Evolutionary conservation across 2,797 vertebrate genomes (phyloP).

Genomic region (Pempheris klunzingeri): DNA sequence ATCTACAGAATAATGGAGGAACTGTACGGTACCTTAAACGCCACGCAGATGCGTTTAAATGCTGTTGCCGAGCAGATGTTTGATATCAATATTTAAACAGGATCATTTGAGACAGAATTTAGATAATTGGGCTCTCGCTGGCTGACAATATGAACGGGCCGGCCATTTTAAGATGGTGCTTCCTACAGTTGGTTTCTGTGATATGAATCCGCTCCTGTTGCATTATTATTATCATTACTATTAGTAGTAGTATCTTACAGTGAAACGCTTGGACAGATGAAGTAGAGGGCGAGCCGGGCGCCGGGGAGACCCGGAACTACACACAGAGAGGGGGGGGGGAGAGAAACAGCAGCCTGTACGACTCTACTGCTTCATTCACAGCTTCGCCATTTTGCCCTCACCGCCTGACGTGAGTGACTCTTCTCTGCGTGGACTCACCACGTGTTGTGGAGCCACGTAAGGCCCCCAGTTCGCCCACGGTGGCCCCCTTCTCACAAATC

Average conservation of each 20-base stretch:
- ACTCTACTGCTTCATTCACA: constrained; percentile 26
- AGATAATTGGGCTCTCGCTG: constrained; percentile 7
- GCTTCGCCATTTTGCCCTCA: constrained; percentile 81
- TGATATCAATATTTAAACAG: constrained; percentile 35
- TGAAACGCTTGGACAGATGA: no score
- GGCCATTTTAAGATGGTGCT: constrained; percentile 47
- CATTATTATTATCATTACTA: no score
- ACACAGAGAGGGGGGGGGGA: not conserved
- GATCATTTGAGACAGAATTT: not conserved
- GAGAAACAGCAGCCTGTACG: constrained; percentile 9
- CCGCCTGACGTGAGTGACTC: constrained; percentile 76
- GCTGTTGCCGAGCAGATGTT: constrained; percentile 12
- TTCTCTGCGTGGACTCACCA: constrained; percentile 70
- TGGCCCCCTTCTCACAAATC: constrained; percentile 40
- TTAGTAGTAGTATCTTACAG: no score
- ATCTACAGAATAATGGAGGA: not conserved
- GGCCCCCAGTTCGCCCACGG: constrained; percentile 44
- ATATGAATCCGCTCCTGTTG: not conserved
- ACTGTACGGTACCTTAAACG: not conserved
- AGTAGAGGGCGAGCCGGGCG: not conserved
- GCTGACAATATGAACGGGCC: not conserved
- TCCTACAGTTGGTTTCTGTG: not conserved
- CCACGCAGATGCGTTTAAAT: no score
- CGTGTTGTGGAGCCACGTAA: constrained; percentile 71
- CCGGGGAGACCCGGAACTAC: constrained; percentile 7